phyloP scores from a whole-genome alignment of 2,113 vertebrate genomes.

The Arothron firmamentum region DNA sequence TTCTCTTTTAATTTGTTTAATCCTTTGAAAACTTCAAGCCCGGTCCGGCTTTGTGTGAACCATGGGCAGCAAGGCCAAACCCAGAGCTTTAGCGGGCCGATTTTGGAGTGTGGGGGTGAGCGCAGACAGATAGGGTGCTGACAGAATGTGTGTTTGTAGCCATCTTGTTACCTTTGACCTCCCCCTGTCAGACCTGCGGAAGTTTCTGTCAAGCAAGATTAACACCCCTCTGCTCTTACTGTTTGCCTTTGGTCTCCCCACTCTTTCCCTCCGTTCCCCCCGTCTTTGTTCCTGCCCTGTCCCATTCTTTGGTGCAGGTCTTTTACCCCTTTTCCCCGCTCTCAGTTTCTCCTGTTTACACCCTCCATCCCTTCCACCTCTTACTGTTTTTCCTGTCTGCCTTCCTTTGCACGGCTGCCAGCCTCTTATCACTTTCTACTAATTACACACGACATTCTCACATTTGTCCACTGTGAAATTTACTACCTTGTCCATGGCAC shows the following conservation, averaged over 20 bases:
- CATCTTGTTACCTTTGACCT: slow-evolving; percentile 44
- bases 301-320: neutral
- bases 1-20: no score
- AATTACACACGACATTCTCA: slow-evolving; percentile 44
- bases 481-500: no score
- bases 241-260: slow-evolving; percentile 16
- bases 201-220: slow-evolving; percentile 57
- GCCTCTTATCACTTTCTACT: slow-evolving; percentile 30
- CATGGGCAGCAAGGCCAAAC: no score
- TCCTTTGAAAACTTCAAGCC: no score
- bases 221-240: slow-evolving; percentile 26
- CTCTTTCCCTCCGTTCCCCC: neutral
- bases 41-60: no score
- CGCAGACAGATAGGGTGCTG: neutral
- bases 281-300: slow-evolving; percentile 17
- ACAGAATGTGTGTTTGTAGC: slow-evolving; percentile 37
- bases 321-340: neutral
- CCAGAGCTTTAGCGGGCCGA: neutral
- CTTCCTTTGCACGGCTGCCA: slow-evolving; percentile 8
- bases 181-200: slow-evolving; percentile 39
- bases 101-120: neutral
- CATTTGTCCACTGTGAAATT: neutral
- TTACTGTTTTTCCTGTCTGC: neutral
- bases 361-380: neutral
- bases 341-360: neutral